phyloP scores from a whole-genome alignment of 2,888 invertebrate genomes.

The Allacma fusca region DNA sequence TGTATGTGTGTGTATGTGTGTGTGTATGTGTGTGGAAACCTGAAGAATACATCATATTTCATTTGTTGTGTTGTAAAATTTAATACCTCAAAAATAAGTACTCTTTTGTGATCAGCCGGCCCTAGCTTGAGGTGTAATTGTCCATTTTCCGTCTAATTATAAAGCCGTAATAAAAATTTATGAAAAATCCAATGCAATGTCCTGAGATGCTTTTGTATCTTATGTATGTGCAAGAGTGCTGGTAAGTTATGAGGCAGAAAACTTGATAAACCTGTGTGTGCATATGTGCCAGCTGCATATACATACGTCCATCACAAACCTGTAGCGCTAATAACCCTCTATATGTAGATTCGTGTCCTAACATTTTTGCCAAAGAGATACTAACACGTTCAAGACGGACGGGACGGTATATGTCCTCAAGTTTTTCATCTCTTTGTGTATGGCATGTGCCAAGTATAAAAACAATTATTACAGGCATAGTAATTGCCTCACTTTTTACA shows the following conservation, averaged over 20 bases:
- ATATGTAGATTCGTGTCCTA: too few relatives aligned
- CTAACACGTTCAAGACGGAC: too few relatives aligned
- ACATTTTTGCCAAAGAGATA: too few relatives aligned
- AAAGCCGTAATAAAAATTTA: constrained; percentile 8
- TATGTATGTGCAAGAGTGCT: too few relatives aligned
- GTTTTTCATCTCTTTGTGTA: neutral
- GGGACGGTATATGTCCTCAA: neutral
- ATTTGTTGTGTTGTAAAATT: neutral
- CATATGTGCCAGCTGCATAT: too few relatives aligned
- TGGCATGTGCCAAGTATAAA: constrained; percentile 19
- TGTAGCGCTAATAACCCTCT: too few relatives aligned
- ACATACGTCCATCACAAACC: too few relatives aligned
- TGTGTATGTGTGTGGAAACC: neutral
- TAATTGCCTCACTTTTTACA: constrained; percentile 26
- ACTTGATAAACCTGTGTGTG: too few relatives aligned
- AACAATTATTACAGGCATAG: constrained; percentile 25
- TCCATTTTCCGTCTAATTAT: constrained; percentile 7
- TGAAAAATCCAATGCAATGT: constrained; percentile 6
- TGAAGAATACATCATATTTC: constrained; percentile 3
- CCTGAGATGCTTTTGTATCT: neutral
- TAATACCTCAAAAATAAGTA: constrained; percentile 11
- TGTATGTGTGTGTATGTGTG: too few relatives aligned
- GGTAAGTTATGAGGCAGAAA: too few relatives aligned
- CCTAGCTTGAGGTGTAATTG: constrained; percentile 1
- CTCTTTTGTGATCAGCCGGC: neutral